Evolutionary conservation across 2,888 invertebrate genomes (phyloP).

Genomic region (Cheilosia pagana): DNA sequence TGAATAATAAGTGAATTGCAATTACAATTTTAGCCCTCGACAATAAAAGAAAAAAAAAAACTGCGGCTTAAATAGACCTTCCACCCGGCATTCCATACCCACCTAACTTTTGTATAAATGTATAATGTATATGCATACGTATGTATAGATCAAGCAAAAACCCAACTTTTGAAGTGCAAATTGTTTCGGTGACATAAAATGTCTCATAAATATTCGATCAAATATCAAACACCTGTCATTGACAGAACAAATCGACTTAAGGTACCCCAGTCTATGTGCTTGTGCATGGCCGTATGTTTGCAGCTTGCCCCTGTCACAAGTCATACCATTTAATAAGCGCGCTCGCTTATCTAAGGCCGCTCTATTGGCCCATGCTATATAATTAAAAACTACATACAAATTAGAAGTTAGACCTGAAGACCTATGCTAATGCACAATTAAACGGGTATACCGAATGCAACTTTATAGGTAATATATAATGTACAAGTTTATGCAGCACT

Average conservation of each 20-base stretch:
- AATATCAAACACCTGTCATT: constrained; percentile 63
- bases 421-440: constrained; percentile 42
- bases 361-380: constrained; percentile 26
- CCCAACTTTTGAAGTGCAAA: constrained; percentile 13
- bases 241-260: constrained; percentile 36
- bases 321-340: constrained; percentile 53
- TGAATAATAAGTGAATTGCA: constrained; percentile 70
- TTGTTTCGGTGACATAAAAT: constrained; percentile 36
- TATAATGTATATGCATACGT: background rate
- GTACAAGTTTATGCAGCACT: constrained; percentile 14
- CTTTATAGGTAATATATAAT: background rate
- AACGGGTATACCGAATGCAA: constrained; percentile 23
- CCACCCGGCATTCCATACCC: constrained; percentile 7
- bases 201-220: constrained; percentile 54
- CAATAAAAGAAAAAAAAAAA: constrained; percentile 31
- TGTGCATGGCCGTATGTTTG: background rate
- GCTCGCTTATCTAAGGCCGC: constrained; percentile 46
- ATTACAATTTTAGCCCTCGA: constrained; percentile 65
- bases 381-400: constrained; percentile 24
- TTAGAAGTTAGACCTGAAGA: constrained; percentile 43
- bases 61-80: constrained; percentile 28
- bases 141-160: background rate
- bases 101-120: background rate
- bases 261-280: background rate
- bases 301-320: constrained; percentile 26